Percentiles rank a stretch among this genome's conserved stretches.
Conservation (phyloP, 1,140 invertebrate species). For the Zaprionus kolodkinae region DNA sequence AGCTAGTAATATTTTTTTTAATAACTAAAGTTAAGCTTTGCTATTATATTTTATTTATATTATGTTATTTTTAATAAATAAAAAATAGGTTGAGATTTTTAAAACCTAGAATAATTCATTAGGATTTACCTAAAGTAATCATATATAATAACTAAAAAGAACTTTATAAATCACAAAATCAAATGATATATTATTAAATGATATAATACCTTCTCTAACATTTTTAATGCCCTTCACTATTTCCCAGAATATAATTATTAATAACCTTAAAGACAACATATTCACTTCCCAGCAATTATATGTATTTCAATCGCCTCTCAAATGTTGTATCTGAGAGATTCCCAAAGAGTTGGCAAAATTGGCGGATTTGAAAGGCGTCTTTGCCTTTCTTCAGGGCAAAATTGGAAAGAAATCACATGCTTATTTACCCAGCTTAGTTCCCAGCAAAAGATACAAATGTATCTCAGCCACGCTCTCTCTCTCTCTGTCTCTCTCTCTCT, state of each 20-base stretch:
- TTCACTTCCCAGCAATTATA: conserved; percentile 9
- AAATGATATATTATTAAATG: too few relatives aligned
- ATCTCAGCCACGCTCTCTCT: not conserved
- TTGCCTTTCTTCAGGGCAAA: conserved; percentile 58
- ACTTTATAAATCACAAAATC: too few relatives aligned
- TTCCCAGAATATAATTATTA: not conserved
- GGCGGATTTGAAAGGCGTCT: conserved; percentile 63
- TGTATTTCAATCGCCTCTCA: not conserved
- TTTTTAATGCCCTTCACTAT: not conserved
- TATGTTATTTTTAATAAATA: too few relatives aligned
- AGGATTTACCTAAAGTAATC: too few relatives aligned
- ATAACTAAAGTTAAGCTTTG: too few relatives aligned
- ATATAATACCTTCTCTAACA: too few relatives aligned
- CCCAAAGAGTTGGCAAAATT: conserved; percentile 33
- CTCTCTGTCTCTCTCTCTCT: not conserved
- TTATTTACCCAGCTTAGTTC: conserved; percentile 56
- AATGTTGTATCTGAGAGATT: not conserved
- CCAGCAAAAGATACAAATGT: conserved; percentile 42
- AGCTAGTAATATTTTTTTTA: too few relatives aligned
- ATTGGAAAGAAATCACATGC: conserved; percentile 69
- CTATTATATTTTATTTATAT: too few relatives aligned
- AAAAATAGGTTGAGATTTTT: too few relatives aligned
- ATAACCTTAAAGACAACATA: not conserved
- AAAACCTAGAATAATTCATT: too few relatives aligned
- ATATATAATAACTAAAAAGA: too few relatives aligned